Evolutionary conservation across 2,113 vertebrate species (phyloP).

Genomic region (Grammomys dolichurus): DNA sequence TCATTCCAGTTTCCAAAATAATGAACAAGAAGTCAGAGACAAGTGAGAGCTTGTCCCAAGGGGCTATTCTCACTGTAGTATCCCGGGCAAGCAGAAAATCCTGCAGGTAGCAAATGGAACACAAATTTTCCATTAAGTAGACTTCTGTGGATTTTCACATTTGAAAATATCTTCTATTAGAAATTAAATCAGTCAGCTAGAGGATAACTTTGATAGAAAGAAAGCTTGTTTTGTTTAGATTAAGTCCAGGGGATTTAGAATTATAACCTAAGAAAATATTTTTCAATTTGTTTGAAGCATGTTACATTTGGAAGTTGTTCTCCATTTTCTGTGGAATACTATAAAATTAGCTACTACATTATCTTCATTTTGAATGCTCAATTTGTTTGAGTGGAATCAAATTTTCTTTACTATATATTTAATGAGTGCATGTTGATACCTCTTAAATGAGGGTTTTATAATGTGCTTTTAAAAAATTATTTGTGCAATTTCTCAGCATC

Average conservation of each 20-base stretch:
- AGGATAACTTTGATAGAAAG: conserved; percentile 12
- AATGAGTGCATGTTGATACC: background rate
- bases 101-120: conserved; percentile 7
- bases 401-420: conserved; percentile 31
- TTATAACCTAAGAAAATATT: conserved; percentile 32
- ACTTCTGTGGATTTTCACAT: background rate
- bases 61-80: background rate
- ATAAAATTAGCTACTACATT: conserved; percentile 20
- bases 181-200: conserved; percentile 20
- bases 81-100: background rate
- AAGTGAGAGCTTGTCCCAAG: conserved; percentile 41
- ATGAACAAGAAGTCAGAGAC: background rate
- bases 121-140: conserved; percentile 22
- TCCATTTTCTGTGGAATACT: background rate
- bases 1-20: conserved; percentile 4
- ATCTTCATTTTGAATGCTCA: background rate
- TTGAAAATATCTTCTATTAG: conserved; percentile 27
- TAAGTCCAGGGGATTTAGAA: background rate
- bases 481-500: conserved; percentile 27
- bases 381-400: conserved; percentile 23
- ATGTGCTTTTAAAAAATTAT: background rate
- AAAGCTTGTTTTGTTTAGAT: conserved; percentile 36
- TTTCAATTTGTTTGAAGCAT: conserved; percentile 31
- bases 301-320: background rate
- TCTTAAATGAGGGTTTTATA: conserved; percentile 6